Evolutionary conservation across 2,888 invertebrate genomes (phyloP), one percentile per base, ranked within the genome.

Genomic region (Ethmia dodecea): DNA sequence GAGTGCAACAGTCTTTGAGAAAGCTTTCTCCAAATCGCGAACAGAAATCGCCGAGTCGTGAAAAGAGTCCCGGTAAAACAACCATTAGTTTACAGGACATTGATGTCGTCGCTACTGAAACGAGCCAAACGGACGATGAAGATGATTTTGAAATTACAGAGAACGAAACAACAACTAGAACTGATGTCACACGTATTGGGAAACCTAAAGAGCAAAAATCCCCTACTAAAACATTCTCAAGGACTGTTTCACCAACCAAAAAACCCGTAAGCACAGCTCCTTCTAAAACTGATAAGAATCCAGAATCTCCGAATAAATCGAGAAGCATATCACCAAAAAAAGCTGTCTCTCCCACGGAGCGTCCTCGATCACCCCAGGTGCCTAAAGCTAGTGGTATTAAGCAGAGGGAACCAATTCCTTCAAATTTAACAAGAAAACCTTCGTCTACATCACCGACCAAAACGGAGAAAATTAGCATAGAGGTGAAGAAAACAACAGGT

Each of bases 311-410:
- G 14, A 54, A 55, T 2, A 79, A 75, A 53, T 49, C 63, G 4
- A 71, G 83, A 45, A 78, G 79, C 37, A 60, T 65, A 37, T 81
- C 84, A 1, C 81, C 84, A 1, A 77, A 74, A 46, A 86, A 84
- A 54, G 55, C 65, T 4, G 24, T 66, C 1, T 52, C 62, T 4
- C 52, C 64, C 2, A 46, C 37, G 28, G 80, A 78, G 25, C 60
- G 75, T 9, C 71, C 83, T 3, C 74, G 71, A 24, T 83, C 81
- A 4, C 81, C 81, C 6, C 77, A 73, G 45, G 54, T 65, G n/a
- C 43, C 59, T n/a, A 79, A 67, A 48, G 35, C 51, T n/a, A 66
- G 63, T 52, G 64, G 66, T 1, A 55, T 65, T 3, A 78, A 72
- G 47, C 60, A 72, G 13, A 74, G 68, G 48, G 78, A 83, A 25